phyloP scores from a whole-genome alignment of 1,140 invertebrate genomes.

The Bathynomus jamesi region DNA sequence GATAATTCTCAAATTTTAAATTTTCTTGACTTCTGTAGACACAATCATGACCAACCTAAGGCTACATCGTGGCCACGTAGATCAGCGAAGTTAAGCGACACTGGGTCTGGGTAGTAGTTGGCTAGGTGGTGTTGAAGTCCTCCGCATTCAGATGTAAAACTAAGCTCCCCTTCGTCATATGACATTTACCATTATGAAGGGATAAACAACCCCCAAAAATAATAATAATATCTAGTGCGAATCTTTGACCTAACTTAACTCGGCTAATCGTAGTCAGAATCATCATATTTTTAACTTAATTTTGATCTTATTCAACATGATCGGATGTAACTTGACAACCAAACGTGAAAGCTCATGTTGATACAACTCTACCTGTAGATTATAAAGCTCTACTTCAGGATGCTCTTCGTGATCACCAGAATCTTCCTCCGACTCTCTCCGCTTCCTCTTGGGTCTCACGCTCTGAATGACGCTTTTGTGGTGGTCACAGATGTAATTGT shows the following conservation, averaged over 20 bases:
- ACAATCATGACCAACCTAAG: too few species aligned
- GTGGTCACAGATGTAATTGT: conserved; percentile 94
- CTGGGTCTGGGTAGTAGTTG: too few species aligned
- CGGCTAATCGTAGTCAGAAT: neutral
- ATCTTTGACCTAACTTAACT: neutral
- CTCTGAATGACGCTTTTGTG: conserved; percentile 93
- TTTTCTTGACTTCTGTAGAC: too few species aligned
- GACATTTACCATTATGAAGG: neutral
- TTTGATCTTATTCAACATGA: too few species aligned
- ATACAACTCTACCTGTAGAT: conserved; percentile 21
- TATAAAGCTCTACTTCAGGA: conserved; percentile 76
- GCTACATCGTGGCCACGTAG: too few species aligned
- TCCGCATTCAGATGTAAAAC: too few species aligned
- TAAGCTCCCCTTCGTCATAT: too few species aligned
- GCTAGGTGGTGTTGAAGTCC: too few species aligned
- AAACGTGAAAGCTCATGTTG: neutral
- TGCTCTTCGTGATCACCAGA: conserved; percentile 67
- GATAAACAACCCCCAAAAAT: neutral
- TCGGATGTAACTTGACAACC: too few species aligned
- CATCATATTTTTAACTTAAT: neutral
- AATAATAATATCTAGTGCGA: neutral
- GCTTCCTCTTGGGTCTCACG: conserved; percentile 69
- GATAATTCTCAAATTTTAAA: too few species aligned
- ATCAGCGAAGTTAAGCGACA: too few species aligned
- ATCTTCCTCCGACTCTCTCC: conserved; percentile 88